Evolutionary conservation across 2,113 vertebrate species (phyloP).

Genomic region (Cyprinodon tularosa): DNA sequence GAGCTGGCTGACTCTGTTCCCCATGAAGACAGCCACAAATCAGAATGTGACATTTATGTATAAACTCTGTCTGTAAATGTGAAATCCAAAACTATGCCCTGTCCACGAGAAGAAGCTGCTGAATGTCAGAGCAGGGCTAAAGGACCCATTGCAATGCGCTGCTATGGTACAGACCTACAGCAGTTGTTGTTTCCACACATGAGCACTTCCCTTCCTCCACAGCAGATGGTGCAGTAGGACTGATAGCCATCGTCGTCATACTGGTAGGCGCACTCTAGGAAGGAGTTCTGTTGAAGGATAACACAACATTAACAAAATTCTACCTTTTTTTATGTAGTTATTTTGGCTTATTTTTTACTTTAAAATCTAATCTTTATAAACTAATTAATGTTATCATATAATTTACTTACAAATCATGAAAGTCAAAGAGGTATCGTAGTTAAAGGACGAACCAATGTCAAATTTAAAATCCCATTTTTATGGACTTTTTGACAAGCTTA

Average conservation of each 20-base stretch:
- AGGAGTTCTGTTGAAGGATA: constrained; percentile 87
- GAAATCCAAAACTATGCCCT: constrained; percentile 30
- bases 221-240: constrained; percentile 99
- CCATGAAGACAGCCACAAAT: constrained; percentile 17
- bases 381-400: too few species aligned
- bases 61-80: constrained; percentile 23
- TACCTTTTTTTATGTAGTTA: too few species aligned
- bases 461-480: too few species aligned
- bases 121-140: neutral
- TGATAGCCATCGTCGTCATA: constrained; percentile 97
- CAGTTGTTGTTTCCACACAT: constrained; percentile 99
- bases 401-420: too few species aligned
- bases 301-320: neutral
- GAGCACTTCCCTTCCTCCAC: constrained; percentile 94
- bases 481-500: too few species aligned
- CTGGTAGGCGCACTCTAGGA: constrained; percentile 97
- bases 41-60: constrained; percentile 10
- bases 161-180: constrained; percentile 84
- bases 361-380: too few species aligned
- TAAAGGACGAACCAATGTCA: too few species aligned
- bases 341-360: too few species aligned
- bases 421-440: too few species aligned
- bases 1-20: neutral
- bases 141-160: too few species aligned
- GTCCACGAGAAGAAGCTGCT: constrained; percentile 11